A percentile compares a stretch with the other conserved stretches of the same genome.
Conservation (phyloP, 2,113 vertebrate species). For the Vidua macroura region DNA sequence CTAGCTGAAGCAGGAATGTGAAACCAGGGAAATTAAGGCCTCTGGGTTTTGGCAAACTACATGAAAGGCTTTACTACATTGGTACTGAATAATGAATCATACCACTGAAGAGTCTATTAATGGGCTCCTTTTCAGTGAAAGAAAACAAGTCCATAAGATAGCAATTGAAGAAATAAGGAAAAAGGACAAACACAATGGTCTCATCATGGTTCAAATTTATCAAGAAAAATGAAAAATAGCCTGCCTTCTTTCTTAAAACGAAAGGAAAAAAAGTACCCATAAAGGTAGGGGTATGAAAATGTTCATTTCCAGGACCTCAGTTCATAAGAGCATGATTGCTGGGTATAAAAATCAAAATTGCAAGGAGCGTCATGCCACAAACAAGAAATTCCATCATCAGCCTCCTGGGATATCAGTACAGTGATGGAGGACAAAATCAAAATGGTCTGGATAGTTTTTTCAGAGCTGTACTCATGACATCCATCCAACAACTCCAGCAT, state of each 20-base stretch:
- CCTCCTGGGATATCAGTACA: constrained; percentile 18
- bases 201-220: background rate
- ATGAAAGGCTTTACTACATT: background rate
- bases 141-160: background rate
- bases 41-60: background rate
- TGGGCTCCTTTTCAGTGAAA: background rate
- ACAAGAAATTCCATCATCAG: background rate
- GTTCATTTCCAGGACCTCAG: background rate
- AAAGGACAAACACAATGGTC: background rate
- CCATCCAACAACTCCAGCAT: background rate
- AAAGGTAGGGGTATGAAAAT: background rate
- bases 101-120: background rate
- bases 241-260: background rate
- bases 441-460: background rate
- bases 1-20: background rate
- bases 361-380: background rate
- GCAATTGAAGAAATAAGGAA: background rate
- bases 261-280: background rate
- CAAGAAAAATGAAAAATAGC: background rate
- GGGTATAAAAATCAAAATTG: background rate
- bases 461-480: background rate
- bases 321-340: background rate
- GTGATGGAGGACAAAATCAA: background rate
- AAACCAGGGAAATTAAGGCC: background rate
- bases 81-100: background rate